Base-by-base conservation (phyloP, 1,140 invertebrate genomes). In the Samia ricini region DNA sequence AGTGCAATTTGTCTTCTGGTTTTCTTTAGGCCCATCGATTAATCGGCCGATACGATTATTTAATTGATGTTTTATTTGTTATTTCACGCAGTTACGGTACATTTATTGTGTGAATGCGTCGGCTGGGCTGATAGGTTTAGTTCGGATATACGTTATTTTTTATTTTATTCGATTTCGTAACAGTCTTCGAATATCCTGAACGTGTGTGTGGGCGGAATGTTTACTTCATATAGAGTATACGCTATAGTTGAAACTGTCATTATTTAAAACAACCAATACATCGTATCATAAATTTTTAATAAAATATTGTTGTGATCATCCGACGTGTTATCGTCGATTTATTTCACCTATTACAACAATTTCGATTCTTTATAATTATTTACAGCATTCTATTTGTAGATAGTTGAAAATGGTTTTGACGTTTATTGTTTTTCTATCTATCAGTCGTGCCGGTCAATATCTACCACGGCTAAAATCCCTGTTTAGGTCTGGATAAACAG, bases 11-110 rank as follows among this genome's bases (percentile, higher is more conserved):
- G 24, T 48, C 56, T 61, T 61, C 36, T 56, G 58, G 59, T 65
- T 65, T 65, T 56, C 60, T 56, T 65, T 61, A 61, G 58, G 10
- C 8, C 29, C 54, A 60, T 64, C 56, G 57, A 64, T 64, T 64
- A 57, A 64, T 59, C 54, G 36, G 21, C 18, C 22, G 48, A 60
- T 51, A 24, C 52, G 52, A 4, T 22, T 55, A n/a, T n/a, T 55
- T 55, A 55, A 55, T 55, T 55, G 52, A 55, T 55, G 52, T 24
- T 22, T 15, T 55, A 55, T 55, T 55, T 55, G 22, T 55, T 55
- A 24, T 55, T 55, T 19, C 24, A 55, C 52, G 52, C 21, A 55
- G 21, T 24, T 24, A 55, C 20, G n/a, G 52, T 23, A 24, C 52
- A 23, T 55, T 55, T 55, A 55, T 55, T 55, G 52, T 55, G 52